phyloP scores from a whole-genome alignment of 2,113 vertebrate genomes.

The Tetraodon nigroviridis region DNA sequence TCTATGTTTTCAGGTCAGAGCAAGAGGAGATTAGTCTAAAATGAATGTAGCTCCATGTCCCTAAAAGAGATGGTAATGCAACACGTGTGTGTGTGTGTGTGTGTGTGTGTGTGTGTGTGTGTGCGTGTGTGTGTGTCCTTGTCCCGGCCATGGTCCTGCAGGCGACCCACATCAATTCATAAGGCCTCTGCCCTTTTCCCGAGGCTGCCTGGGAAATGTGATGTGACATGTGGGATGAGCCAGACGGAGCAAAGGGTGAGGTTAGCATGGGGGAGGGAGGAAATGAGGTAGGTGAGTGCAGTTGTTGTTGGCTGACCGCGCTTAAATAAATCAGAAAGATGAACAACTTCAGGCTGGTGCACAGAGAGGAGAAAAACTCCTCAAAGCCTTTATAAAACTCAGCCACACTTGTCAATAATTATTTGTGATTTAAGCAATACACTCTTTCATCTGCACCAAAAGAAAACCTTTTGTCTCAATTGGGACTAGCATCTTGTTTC shows the following conservation, averaged over 20 bases:
- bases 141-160: conserved; percentile 45
- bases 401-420: too few relatives aligned
- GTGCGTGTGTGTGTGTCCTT: conserved; percentile 31
- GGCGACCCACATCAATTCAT: conserved; percentile 58
- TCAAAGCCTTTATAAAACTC: too few relatives aligned
- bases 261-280: conserved; percentile 1
- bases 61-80: not conserved
- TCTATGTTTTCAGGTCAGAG: too few relatives aligned
- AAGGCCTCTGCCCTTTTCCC: conserved; percentile 69
- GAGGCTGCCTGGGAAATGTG: conserved; percentile 59
- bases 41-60: not conserved
- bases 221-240: conserved; percentile 69
- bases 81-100: conserved; percentile 11
- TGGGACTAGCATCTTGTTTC: too few relatives aligned
- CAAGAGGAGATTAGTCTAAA: not conserved
- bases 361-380: too few relatives aligned
- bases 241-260: conserved; percentile 33
- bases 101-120: conserved; percentile 9
- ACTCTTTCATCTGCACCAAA: too few relatives aligned
- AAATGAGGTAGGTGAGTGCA: conserved; percentile 22
- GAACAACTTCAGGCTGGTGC: not conserved
- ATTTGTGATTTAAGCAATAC: too few relatives aligned
- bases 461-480: too few relatives aligned
- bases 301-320: conserved; percentile 36
- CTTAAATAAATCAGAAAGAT: conserved; percentile 13